phyloP scores from a whole-genome alignment of 1,140 invertebrate species.

The Thrips palmi region DNA sequence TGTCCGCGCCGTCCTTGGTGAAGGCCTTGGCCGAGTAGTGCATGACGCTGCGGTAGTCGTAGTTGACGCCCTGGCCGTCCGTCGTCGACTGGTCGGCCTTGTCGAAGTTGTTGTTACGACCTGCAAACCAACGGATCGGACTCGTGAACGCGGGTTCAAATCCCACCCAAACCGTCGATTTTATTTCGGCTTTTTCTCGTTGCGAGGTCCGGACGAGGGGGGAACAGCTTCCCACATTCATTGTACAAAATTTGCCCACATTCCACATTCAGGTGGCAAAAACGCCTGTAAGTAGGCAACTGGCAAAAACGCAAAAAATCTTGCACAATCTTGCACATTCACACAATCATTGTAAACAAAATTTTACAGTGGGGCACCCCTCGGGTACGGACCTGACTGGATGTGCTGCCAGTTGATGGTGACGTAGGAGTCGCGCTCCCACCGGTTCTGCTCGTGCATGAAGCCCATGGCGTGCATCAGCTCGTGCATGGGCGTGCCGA shows the following conservation, averaged over 20 bases:
- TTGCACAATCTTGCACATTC: no score
- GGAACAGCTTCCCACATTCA: no score
- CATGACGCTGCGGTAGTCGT: conserved; percentile 70
- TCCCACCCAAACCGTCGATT: neutral
- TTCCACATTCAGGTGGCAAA: neutral
- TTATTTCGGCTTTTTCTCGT: no score
- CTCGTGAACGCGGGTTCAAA: neutral
- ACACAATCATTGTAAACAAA: no score
- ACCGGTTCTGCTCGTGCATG: conserved; percentile 69
- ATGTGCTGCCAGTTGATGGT: conserved; percentile 55
- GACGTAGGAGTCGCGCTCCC: conserved; percentile 58
- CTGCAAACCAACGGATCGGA: conserved; percentile 20
- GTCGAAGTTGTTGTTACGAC: conserved; percentile 45
- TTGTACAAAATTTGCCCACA: no score
- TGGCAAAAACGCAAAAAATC: neutral
- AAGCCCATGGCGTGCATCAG: conserved; percentile 73
- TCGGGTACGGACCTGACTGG: conserved; percentile 26
- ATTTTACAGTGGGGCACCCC: no score
- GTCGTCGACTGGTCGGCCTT: conserved; percentile 34
- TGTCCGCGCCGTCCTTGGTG: conserved; percentile 47
- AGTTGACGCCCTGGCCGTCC: conserved; percentile 41
- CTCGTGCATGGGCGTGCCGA: conserved; percentile 65
- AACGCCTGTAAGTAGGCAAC: conserved; percentile 1
- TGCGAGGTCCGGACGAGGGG: no score
- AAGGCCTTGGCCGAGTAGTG: conserved; percentile 65